These are phyloP conservation scores for Anabacerthia variegaticeps DNA, from an alignment of 2,797 vertebrate genomes.

Conservation along the genomic window DNA sequence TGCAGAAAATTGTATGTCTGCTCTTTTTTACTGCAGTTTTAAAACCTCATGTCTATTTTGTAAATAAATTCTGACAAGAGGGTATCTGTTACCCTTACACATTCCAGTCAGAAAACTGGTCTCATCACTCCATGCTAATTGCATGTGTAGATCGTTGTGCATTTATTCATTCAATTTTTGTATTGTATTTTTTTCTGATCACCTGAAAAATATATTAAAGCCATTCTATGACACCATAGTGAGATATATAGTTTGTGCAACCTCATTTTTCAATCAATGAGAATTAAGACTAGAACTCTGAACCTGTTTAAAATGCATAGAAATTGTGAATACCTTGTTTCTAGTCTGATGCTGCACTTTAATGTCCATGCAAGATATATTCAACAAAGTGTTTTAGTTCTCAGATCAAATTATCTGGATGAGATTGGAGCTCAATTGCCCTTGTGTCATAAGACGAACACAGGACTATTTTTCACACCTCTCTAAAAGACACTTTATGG, in stretches of 20 bases:
- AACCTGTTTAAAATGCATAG: constrained; percentile 52
- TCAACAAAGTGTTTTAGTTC: constrained; percentile 14
- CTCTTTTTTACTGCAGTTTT: not conserved
- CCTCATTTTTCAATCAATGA: not conserved
- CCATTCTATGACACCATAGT: not conserved
- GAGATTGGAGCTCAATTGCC: constrained; percentile 36
- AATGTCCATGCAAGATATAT: not conserved
- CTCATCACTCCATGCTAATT: not conserved
- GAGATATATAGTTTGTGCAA: not conserved
- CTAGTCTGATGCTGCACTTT: not conserved
- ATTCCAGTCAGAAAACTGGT: not conserved
- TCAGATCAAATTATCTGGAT: constrained; percentile 46
- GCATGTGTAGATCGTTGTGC: not conserved
- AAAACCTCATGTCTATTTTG: not conserved
- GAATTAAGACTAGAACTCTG: constrained; percentile 4
- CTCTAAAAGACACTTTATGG: not conserved
- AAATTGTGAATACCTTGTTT: constrained; percentile 7
- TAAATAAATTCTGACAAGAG: not conserved
- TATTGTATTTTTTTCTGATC: not conserved
- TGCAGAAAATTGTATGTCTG: not conserved
- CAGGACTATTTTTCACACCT: not conserved
- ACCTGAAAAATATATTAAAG: not conserved
- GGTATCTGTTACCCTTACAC: not conserved
- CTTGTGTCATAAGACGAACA: constrained; percentile 36
- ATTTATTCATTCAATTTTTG: not conserved